Evolutionary conservation across 2,797 vertebrate genomes (phyloP).

Genomic region (Macroramphosus scolopax): DNA sequence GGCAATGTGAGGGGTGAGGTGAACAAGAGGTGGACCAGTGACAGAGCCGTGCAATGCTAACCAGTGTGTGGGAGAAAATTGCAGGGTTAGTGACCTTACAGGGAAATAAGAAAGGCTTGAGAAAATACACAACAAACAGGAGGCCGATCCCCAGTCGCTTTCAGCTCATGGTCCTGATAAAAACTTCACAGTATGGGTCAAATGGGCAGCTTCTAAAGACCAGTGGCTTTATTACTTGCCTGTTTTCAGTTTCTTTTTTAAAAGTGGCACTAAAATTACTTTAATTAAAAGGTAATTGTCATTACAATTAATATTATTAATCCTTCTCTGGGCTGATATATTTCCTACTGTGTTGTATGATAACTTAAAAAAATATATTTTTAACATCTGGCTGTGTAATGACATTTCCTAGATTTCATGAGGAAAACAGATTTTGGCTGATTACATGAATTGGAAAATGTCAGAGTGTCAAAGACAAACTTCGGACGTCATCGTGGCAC

Average conservation of each 20-base stretch:
- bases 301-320: no score
- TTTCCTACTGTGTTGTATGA: no score
- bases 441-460: no score
- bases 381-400: no score
- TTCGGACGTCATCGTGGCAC: slow-evolving; percentile 2
- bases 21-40: slow-evolving; percentile 61
- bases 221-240: slow-evolving; percentile 27
- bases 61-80: slow-evolving; percentile 77
- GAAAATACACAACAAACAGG: slow-evolving; percentile 76
- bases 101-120: slow-evolving; percentile 73
- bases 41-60: slow-evolving; percentile 48
- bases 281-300: no score
- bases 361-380: no score
- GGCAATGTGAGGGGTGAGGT: slow-evolving; percentile 65
- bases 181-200: slow-evolving; percentile 39
- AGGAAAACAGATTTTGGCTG: no score
- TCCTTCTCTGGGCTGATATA: no score
- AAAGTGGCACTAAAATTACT: no score
- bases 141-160: slow-evolving; percentile 58
- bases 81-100: slow-evolving; percentile 69
- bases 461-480: slow-evolving; percentile 18
- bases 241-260: slow-evolving; percentile 21
- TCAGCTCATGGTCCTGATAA: slow-evolving; percentile 48
- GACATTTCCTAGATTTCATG: no score
- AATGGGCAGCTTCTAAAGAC: slow-evolving; percentile 12